Conservation (phyloP, 2,888 invertebrate species). For the Drepana falcataria region DNA sequence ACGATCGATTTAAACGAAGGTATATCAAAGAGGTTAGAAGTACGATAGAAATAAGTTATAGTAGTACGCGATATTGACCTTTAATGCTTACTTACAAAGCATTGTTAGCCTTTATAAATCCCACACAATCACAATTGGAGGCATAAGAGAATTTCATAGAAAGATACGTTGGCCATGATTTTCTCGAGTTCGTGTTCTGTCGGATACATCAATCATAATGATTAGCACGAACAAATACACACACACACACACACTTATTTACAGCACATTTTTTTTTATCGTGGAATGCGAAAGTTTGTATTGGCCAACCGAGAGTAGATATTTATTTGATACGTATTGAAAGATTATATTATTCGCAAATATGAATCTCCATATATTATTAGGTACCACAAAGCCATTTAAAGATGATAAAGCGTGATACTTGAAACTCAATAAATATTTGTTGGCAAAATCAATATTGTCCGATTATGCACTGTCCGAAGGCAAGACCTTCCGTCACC, state of each 20-base stretch:
- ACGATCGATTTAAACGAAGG: constrained; percentile 20
- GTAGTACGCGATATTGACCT: background rate
- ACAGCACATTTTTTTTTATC: too few species aligned
- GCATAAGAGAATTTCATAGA: background rate
- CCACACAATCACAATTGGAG: background rate
- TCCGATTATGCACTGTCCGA: constrained; percentile 1
- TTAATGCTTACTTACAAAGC: background rate
- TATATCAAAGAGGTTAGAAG: constrained; percentile 19
- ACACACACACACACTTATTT: too few species aligned
- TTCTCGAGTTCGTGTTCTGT: too few species aligned
- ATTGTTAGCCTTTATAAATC: background rate
- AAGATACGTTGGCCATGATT: background rate
- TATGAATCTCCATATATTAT: too few species aligned
- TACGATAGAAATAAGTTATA: constrained; percentile 11
- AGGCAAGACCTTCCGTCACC: constrained; percentile 3
- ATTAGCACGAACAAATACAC: too few species aligned
- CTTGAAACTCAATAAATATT: background rate
- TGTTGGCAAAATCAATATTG: background rate
- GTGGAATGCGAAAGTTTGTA: too few species aligned
- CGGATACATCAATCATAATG: too few species aligned
- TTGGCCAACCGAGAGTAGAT: too few species aligned
- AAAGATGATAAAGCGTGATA: background rate
- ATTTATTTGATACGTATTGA: too few species aligned
- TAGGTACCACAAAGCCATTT: background rate
- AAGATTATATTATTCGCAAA: too few species aligned